A percentile compares a stretch with the other conserved stretches of the same genome.
Evolutionary conservation across 2,888 invertebrate species (phyloP).

Genomic region (Eupithecia dodoneata): DNA sequence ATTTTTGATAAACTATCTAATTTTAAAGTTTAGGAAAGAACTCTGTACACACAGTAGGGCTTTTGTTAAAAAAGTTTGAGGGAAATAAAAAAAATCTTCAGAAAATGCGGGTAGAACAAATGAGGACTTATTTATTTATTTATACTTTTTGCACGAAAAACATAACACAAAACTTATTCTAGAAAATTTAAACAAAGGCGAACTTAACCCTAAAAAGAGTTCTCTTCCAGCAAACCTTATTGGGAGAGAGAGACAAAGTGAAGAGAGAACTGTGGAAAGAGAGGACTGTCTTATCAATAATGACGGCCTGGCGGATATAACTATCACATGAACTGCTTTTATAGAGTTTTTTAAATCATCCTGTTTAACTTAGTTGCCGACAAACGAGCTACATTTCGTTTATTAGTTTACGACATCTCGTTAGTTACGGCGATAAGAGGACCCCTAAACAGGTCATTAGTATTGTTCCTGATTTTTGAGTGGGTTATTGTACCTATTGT

Average conservation of each 20-base stretch:
- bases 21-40: too few relatives aligned
- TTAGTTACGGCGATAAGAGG: slow-evolving; percentile 71
- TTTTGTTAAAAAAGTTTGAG: too few relatives aligned
- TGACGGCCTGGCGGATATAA: not conserved
- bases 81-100: not conserved
- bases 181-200: too few relatives aligned
- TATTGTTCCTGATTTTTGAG: slow-evolving; percentile 65
- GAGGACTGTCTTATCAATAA: not conserved
- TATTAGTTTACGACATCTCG: slow-evolving; percentile 78
- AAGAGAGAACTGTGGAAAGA: too few relatives aligned
- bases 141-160: too few relatives aligned
- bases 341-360: slow-evolving; percentile 3
- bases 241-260: too few relatives aligned
- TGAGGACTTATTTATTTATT: too few relatives aligned
- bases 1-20: too few relatives aligned
- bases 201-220: too few relatives aligned
- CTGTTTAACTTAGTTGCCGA: slow-evolving; percentile 52
- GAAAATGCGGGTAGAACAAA: not conserved
- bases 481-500: slow-evolving; percentile 35
- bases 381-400: slow-evolving; percentile 71
- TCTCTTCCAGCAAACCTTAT: too few relatives aligned
- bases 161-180: too few relatives aligned
- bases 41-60: too few relatives aligned
- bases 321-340: not conserved
- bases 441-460: slow-evolving; percentile 79